A percentile compares a stretch with the other conserved stretches of the same genome.
Conservation (phyloP, 2,888 invertebrate genomes). For the Encarsia formosa region DNA sequence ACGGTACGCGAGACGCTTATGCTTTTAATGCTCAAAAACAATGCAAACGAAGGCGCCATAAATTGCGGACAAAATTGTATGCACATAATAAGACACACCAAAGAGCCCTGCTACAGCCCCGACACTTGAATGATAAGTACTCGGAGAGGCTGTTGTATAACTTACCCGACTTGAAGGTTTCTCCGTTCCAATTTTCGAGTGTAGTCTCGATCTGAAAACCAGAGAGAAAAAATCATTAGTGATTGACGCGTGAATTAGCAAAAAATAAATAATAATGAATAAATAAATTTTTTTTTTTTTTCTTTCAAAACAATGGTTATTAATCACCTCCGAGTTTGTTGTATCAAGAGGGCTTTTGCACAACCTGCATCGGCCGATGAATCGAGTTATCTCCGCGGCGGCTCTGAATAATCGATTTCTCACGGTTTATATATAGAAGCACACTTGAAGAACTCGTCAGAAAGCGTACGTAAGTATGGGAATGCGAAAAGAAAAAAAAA, state of each 20-base stretch:
- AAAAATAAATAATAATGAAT: not conserved
- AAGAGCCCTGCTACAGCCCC: too few species aligned
- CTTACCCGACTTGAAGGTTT: slow-evolving; percentile 45
- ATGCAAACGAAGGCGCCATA: too few species aligned
- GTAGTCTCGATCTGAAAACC: slow-evolving; percentile 43
- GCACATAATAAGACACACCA: too few species aligned
- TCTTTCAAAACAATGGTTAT: too few species aligned
- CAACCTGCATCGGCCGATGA: not conserved
- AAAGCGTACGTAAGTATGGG: not conserved
- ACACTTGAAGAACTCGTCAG: slow-evolving; percentile 10
- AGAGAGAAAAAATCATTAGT: slow-evolving; percentile 14
- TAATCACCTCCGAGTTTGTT: too few species aligned
- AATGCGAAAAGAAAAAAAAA: not conserved
- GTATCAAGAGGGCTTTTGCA: not conserved
- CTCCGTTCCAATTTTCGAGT: slow-evolving; percentile 44
- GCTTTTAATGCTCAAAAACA: too few species aligned
- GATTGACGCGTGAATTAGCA: slow-evolving; percentile 2
- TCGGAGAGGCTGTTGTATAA: slow-evolving; percentile 20
- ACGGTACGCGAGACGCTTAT: too few species aligned
- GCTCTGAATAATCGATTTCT: slow-evolving; percentile 16
- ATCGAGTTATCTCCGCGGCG: slow-evolving; percentile 17
- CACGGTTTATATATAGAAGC: not conserved
- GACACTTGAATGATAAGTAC: too few species aligned
- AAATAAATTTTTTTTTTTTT: not conserved
- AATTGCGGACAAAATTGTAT: too few species aligned